These are phyloP conservation scores for Strigops habroptila DNA, from an alignment of 2,113 vertebrate genomes.

Conservation along the genomic window DNA sequence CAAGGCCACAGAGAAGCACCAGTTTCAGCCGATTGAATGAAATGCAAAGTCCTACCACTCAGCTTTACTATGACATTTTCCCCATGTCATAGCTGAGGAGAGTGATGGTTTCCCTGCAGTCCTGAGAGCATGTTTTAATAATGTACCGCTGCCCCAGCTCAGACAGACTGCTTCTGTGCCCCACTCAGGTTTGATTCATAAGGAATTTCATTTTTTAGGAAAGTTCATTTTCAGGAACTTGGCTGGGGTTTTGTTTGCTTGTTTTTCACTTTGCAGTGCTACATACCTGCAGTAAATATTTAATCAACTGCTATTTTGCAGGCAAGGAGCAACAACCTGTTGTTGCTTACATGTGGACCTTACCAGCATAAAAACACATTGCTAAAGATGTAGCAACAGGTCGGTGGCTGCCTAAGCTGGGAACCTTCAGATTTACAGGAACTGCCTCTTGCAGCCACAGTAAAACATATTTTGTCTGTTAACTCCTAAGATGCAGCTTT, in stretches of 20 bases:
- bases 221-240: background rate
- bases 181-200: background rate
- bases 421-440: background rate
- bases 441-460: background rate
- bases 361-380: background rate
- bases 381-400: background rate
- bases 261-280: background rate
- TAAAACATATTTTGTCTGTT: background rate
- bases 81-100: background rate
- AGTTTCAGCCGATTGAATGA: background rate
- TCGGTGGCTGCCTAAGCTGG: background rate
- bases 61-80: background rate
- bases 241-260: background rate
- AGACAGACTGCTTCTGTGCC: background rate
- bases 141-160: background rate
- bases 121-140: background rate
- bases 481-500: background rate
- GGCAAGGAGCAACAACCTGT: background rate
- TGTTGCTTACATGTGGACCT: background rate
- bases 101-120: background rate
- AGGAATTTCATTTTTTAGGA: background rate
- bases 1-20: background rate
- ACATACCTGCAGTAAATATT: background rate
- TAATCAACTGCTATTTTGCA: background rate
- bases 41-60: background rate